Evolutionary conservation across 2,113 vertebrate species (phyloP), one percentile per base, ranked within the genome.

Genomic region (Chaenocephalus aceratus): DNA sequence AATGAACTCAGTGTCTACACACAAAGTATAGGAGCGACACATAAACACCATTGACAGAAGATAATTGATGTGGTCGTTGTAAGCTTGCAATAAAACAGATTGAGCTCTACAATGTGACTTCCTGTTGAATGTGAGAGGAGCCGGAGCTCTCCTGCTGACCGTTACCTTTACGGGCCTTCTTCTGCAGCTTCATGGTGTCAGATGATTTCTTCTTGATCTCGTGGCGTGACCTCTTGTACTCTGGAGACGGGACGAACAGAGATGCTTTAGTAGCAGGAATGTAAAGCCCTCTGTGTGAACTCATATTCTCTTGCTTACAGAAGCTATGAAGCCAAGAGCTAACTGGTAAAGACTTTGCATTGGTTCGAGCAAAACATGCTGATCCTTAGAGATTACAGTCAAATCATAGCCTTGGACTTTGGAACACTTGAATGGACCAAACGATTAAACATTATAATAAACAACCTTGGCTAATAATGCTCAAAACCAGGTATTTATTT

Each of bases 141-240:
- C 2, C 34, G 1, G 21, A 41, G 49, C 62, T 23, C 3, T 12
- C 12, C 36, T 41, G 70, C 60, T 57, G 57, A 51, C 51, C 2
- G 34, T 75, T 94, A 99, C 98, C 98, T 98, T 99, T 99, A 52
- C 97, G 96, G 1, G 98, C 98, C 76, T 99, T 99, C 89, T 99
- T 99, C 94, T 99, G 98, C 30, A 99, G 95, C 75, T 99, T 99
- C 86, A 99, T 96, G 0, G 98, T 99, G 93, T 99, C 98, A 0
- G 98, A 99, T 44, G 98, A 98, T 88, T 99, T 99, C 78, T 99
- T 99, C 95, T 99, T 99, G 90, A 99, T 99, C 94, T 99, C 98
- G 0, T 99, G 98, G 18, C 98, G 96, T 54, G 98, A 97, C 74
- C 97, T 95, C 84, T 99, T 99, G 93, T 99, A 99, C 89, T 99